Evolutionary conservation across 2,888 invertebrate species (phyloP).

Genomic region (Heliconius ethilla): DNA sequence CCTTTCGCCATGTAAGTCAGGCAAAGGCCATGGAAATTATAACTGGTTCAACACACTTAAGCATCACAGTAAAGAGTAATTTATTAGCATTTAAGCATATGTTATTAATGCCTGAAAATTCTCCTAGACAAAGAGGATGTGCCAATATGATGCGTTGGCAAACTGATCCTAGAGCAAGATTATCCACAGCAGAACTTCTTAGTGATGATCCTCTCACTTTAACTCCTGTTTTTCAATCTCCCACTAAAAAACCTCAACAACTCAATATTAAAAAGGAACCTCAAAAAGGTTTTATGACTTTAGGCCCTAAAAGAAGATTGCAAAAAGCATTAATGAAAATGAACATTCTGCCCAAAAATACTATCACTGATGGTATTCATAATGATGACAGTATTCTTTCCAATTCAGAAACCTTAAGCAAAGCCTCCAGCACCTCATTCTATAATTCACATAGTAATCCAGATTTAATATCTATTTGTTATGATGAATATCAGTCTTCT

Average conservation of each 20-base stretch:
- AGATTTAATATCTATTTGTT: conserved; percentile 91
- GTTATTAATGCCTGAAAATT: conserved; percentile 88
- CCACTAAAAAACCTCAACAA: conserved; percentile 80
- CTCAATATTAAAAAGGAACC: conserved; percentile 83
- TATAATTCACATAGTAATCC: conserved; percentile 95
- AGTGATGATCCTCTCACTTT: conserved; percentile 75
- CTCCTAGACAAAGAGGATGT: conserved; percentile 87
- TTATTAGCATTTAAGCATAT: conserved; percentile 91
- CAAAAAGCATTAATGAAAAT: conserved; percentile 94
- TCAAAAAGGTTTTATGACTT: conserved; percentile 93
- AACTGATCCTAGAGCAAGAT: conserved; percentile 87
- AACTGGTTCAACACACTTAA: conserved; percentile 95
- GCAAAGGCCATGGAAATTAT: conserved; percentile 96
- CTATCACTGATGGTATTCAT: conserved; percentile 85
- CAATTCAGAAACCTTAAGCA: conserved; percentile 80
- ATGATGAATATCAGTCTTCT: conserved; percentile 89
- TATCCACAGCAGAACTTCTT: conserved; percentile 89
- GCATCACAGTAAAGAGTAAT: conserved; percentile 98
- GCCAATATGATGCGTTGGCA: conserved; percentile 86
- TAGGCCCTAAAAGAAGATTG: conserved; percentile 91
- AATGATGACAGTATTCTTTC: conserved; percentile 85
- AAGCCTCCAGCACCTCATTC: conserved; percentile 78
- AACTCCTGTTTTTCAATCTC: conserved; percentile 79
- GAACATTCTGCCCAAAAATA: conserved; percentile 93
- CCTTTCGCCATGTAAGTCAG: conserved; percentile 96